Base-by-base conservation (phyloP, 35 echinoderm and acorn worm genomes). In the Acanthaster planci region DNA sequence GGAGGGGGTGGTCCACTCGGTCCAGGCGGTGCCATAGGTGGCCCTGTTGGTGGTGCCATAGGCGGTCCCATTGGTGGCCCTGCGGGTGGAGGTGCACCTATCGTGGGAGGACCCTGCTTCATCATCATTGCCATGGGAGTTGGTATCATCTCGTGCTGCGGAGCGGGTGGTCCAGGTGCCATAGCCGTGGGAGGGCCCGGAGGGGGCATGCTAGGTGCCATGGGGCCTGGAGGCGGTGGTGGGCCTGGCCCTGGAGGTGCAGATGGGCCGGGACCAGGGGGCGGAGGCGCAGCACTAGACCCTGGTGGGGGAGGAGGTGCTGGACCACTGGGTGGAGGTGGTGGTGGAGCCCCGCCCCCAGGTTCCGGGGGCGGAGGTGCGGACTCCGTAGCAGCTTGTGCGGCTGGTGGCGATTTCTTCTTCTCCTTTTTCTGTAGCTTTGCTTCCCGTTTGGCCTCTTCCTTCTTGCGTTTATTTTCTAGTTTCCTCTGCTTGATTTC, bases 401-500 rank as follows among this genome's bases (percentile, higher is more conserved):
- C 8, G 1, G 26, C 34, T 14, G 8, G 26, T 72, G 64, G 21
- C 1, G 22, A 2, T 34, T 72, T 36, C 64, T 72, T 34, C 64
- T 72, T 10, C 9, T 26, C 23, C 26, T 72, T 72, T 60, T 60
- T 60, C 19, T 22, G 57, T 31, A 19, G 18, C 64, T 36, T 72
- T 19, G 64, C 64, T 9, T 72, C 64, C n/a, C 22, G 29, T 34
- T 72, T 72, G 26, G 64, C 64, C 2, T 72, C 64, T 23, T 23
- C 26, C 64, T 72, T 72, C 64, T 72, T 72, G 22, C 26, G 64
- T 30, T 72, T 30, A 26, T 72, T 72, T 72, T 72, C 64, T 0
- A 72, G 64, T 29, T 72, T 72, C 34, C 64, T 72, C 34, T 72
- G 64, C 34, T 72, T 72, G 64, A 72, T 72, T 72, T 72, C 64